Evolutionary conservation across 2,797 vertebrate species (phyloP).

Genomic region (Myripristis murdjan): DNA sequence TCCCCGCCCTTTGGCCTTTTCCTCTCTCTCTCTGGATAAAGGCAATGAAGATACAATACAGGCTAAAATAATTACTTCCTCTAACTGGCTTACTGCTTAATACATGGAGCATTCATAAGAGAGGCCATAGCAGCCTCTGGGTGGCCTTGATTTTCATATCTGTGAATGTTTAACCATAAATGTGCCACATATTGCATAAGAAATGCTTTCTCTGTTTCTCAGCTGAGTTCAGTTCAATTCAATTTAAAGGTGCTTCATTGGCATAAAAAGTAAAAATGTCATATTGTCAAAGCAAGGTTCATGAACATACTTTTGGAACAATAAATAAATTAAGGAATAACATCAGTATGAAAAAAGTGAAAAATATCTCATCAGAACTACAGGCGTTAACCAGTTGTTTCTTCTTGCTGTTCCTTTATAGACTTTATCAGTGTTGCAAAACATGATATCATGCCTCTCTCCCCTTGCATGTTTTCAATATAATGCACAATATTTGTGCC

Average conservation of each 20-base stretch:
- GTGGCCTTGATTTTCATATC: not conserved
- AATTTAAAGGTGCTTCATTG: too few species aligned
- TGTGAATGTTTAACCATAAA: too few species aligned
- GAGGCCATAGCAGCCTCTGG: not conserved
- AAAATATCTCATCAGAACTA: not conserved
- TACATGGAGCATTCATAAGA: not conserved
- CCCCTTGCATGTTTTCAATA: constrained; percentile 39
- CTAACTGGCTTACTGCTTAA: not conserved
- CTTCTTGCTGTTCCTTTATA: not conserved
- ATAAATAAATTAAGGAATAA: too few species aligned
- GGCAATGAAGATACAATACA: not conserved
- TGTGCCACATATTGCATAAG: too few species aligned
- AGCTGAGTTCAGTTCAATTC: too few species aligned
- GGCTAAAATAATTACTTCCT: not conserved
- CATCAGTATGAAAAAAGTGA: too few species aligned
- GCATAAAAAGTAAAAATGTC: too few species aligned
- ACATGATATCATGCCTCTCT: not conserved
- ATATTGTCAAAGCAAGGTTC: too few species aligned
- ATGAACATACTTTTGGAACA: not conserved
- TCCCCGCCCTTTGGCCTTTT: not conserved
- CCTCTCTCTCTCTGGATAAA: not conserved
- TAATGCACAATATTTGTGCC: constrained; percentile 22
- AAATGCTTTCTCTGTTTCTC: not conserved
- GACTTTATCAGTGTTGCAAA: not conserved
- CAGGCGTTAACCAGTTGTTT: not conserved